Conservation (phyloP, 2,113 vertebrate species). For the Gobio gobio region DNA sequence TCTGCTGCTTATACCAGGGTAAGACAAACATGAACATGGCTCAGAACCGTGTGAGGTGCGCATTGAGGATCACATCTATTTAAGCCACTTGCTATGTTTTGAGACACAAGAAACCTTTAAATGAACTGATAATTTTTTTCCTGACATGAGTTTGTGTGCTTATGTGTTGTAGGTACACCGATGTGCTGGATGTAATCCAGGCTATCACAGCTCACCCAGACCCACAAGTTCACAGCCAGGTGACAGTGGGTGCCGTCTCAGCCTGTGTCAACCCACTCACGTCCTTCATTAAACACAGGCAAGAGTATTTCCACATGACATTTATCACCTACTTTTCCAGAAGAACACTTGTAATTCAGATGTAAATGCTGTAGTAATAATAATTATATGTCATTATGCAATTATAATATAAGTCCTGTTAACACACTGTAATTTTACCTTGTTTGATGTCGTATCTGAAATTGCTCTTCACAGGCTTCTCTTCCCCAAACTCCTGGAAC, state of each 20-base stretch:
- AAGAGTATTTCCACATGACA: slow-evolving; percentile 26
- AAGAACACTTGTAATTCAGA: neutral
- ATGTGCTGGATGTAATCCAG: slow-evolving; percentile 90
- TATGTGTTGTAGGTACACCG: slow-evolving; percentile 81
- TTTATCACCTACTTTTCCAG: slow-evolving; percentile 22
- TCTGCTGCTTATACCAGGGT: slow-evolving; percentile 90
- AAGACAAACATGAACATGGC: slow-evolving; percentile 27
- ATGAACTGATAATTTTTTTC: neutral
- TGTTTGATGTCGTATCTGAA: slow-evolving; percentile 14
- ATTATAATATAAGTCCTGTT: slow-evolving; percentile 3
- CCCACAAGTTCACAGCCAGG: slow-evolving; percentile 79
- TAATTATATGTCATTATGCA: slow-evolving; percentile 27
- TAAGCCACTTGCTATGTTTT: neutral
- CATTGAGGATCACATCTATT: neutral
- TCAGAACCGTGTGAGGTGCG: neutral
- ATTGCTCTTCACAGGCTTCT: slow-evolving; percentile 76
- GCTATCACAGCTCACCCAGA: slow-evolving; percentile 90
- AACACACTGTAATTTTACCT: slow-evolving; percentile 30
- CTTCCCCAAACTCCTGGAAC: slow-evolving; percentile 94
- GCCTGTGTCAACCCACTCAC: slow-evolving; percentile 89
- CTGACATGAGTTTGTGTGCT: too few relatives aligned
- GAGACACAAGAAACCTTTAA: neutral
- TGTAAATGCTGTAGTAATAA: slow-evolving; percentile 28
- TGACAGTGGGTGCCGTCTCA: slow-evolving; percentile 84
- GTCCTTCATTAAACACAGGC: slow-evolving; percentile 95